A percentile compares a stretch with the other conserved stretches of the same genome.
Conservation (phyloP, 2,113 vertebrate species). For the chimpanzee (Pan troglodytes) region NHGRI_mPanTro3-v2.1_pri NC_072412.2:83452501-83453000, state of each 20-base stretch:
- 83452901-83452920: no score
- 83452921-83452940: not conserved
- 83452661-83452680: not conserved
- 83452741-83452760: not conserved
- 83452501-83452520: not conserved
- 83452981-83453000: not conserved
- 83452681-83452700: no score
- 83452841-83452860: not conserved
- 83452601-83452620: not conserved
- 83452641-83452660: not conserved
- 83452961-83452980: not conserved
- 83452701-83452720: not conserved
- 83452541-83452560: not conserved
- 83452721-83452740: no score
- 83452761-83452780: not conserved
- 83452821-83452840: not conserved
- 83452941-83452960: not conserved
- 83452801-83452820: not conserved
- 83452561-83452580: not conserved
- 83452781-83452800: not conserved
- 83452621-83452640: accelerated
- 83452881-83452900: not conserved
- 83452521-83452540: not conserved
- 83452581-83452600: accelerated
- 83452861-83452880: not conserved